Evolutionary conservation across 2,797 vertebrate species (phyloP).

Genomic region (Liasis olivaceus): DNA sequence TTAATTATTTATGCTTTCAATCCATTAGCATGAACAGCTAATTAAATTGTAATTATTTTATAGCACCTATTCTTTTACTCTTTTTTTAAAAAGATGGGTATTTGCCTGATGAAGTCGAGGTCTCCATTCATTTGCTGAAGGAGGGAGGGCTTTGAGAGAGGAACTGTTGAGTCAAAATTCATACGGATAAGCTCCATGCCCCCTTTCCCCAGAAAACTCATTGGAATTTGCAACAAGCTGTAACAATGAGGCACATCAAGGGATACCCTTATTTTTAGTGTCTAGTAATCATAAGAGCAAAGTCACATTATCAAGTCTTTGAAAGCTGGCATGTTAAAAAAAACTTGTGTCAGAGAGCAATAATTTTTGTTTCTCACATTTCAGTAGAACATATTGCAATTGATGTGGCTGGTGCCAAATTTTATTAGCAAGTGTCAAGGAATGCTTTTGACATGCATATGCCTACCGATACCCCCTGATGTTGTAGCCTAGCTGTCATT

Average conservation of each 20-base stretch:
- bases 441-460: background rate
- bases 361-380: background rate
- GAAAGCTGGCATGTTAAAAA: background rate
- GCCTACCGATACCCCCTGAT: fast-evolving
- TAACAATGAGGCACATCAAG: background rate
- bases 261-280: background rate
- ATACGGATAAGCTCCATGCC: too few relatives aligned
- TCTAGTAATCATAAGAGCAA: background rate
- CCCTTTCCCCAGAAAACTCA: background rate
- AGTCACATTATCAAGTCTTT: background rate
- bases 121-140: background rate
- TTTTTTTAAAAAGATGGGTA: background rate
- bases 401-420: background rate
- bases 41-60: background rate
- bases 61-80: background rate
- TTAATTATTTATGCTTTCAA: background rate
- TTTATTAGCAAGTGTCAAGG: background rate
- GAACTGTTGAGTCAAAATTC: background rate
- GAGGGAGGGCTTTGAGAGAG: background rate
- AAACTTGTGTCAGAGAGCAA: background rate
- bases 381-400: conserved; percentile 12
- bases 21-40: background rate
- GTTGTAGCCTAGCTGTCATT: background rate
- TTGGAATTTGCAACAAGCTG: background rate
- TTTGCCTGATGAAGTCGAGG: background rate